Evolutionary conservation across 2,888 invertebrate species (phyloP), one percentile per base, ranked within the genome.

Genomic region (Melinaea marsaeus): DNA sequence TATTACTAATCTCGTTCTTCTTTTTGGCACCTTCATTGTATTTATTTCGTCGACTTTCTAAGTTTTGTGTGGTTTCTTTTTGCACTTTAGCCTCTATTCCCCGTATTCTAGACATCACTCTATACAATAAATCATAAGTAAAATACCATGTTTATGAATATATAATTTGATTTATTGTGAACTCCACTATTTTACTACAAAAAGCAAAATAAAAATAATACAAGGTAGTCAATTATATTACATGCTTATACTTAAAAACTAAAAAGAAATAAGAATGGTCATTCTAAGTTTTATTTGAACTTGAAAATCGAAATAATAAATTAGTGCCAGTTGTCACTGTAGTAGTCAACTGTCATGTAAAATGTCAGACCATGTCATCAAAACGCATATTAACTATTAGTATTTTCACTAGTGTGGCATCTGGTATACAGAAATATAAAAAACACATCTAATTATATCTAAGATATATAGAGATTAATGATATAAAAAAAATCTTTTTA

Each of bases 61-160:
- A 74, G 58, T 77, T 77, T 73, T 81, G 64, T 45, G 65, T 57
- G 45, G 61, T n/a, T 47, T 60, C 65, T 70, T 85, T 86, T 74
- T 80, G 80, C 65, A 79, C 76, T 77, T 82, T 85, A 65, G 83
- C 76, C 77, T 85, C 85, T 62, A 89, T 82, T 74, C 81, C 85
- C 73, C 84, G 84, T 71, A 85, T 88, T 78, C 88, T 86, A 75
- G 89, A 89, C 88, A 87, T 85, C 62, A 64, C 68, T 70, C 7
- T 48, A 60, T 13, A 48, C 6, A 63, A 66, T 56, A 37, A 58
- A 56, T 57, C 54, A 42, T 35, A 59, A 51, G 55, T 56, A 48
- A 51, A 46, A 57, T 58, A 63, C 46, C 64, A 62, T 67, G 54
- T 60, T 59, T 58, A 32, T 13, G n/a, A 55, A 55, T 13, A 3